Evolutionary conservation across 2,888 invertebrate genomes (phyloP).

Genomic region (Cantharis rustica): DNA sequence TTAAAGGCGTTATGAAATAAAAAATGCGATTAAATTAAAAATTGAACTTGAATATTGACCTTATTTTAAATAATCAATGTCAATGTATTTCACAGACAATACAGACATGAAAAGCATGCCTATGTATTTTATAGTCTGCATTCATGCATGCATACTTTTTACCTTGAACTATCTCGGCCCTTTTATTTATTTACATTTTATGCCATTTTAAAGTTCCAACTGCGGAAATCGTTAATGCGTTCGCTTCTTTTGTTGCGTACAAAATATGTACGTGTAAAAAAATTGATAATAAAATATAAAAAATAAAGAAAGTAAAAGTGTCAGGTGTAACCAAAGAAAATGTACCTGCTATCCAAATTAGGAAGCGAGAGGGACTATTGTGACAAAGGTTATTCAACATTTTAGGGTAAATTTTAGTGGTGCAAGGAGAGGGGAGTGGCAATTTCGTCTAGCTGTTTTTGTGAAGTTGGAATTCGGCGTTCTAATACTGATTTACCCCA

Average conservation of each 20-base stretch:
- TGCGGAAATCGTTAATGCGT: not conserved
- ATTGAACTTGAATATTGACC: constrained; percentile 3
- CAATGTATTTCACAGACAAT: not conserved
- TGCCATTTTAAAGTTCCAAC: not conserved
- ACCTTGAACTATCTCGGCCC: not conserved
- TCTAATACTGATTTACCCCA: constrained; percentile 31
- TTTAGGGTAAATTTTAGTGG: constrained; percentile 6
- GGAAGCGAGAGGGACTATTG: constrained; percentile 5
- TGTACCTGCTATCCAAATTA: not conserved
- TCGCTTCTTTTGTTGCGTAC: not conserved
- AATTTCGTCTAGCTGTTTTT: constrained; percentile 28
- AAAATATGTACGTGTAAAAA: not conserved
- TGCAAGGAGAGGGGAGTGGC: constrained; percentile 8
- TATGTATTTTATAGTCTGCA: not conserved
- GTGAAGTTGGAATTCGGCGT: constrained; percentile 35
- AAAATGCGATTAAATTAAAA: not conserved
- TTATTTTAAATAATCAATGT: not conserved
- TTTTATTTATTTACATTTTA: not conserved
- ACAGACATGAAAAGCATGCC: not conserved
- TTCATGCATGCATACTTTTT: not conserved
- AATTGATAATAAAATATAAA: not conserved
- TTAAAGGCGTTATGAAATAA: not conserved
- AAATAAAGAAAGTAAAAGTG: constrained; percentile 20
- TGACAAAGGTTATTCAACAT: constrained; percentile 2
- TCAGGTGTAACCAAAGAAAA: constrained; percentile 10